Conservation (phyloP, 2,888 invertebrate species). For the Dasysyrphus albostriatus region DNA sequence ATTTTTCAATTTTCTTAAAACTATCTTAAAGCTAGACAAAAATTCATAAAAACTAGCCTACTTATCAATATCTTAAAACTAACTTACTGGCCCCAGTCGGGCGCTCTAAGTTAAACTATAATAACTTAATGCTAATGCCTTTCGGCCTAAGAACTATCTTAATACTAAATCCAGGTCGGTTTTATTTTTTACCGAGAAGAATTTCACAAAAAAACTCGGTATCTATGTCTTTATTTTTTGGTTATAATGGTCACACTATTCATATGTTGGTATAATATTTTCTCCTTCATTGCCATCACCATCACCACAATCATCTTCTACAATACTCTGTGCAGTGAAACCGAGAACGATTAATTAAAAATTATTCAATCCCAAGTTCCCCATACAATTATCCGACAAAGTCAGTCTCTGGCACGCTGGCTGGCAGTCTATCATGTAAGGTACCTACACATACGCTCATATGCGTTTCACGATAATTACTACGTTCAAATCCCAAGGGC, state of each 20-base stretch:
- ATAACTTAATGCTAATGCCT: no score
- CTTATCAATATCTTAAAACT: no score
- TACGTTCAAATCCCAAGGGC: conserved; percentile 49
- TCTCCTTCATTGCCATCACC: not conserved
- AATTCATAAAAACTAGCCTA: no score
- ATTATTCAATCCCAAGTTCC: conserved; percentile 68
- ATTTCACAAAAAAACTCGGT: no score
- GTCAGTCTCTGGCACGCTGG: not conserved
- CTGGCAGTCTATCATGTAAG: conserved; percentile 27
- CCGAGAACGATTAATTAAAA: conserved; percentile 63
- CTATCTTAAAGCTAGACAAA: no score
- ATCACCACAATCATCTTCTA: conserved; percentile 2
- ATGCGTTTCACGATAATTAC: conserved; percentile 57
- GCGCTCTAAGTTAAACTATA: no score
- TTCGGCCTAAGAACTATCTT: no score
- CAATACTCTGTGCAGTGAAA: not conserved
- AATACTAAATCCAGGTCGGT: no score
- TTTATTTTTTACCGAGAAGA: no score
- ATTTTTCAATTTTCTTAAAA: no score
- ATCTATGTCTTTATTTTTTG: no score
- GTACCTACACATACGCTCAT: not conserved
- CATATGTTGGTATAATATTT: not conserved
- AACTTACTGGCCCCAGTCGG: no score
- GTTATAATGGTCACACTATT: not conserved
- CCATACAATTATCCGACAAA: conserved; percentile 47